Conservation (phyloP, 2,113 vertebrate genomes). For the Psephotus haematonotus region DNA sequence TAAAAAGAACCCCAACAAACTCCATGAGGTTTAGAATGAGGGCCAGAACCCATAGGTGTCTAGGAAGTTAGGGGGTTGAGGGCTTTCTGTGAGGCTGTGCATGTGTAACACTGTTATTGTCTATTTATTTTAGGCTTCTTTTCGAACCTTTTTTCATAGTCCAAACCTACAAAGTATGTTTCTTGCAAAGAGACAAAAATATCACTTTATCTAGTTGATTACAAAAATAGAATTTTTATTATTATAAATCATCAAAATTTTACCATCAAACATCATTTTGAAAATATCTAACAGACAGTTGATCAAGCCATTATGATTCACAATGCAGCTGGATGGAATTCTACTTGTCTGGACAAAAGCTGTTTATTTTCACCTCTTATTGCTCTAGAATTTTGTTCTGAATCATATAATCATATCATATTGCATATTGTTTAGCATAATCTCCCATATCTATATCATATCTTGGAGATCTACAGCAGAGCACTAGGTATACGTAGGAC, state of each 20-base stretch:
- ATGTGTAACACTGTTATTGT: neutral
- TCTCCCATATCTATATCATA: neutral
- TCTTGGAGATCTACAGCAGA: neutral
- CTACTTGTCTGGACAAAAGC: neutral
- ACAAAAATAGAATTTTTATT: neutral
- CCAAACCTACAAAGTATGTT: accelerated
- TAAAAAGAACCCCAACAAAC: accelerated
- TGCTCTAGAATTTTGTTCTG: neutral
- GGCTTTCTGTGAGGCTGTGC: neutral
- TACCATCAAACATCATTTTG: neutral
- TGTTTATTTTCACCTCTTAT: neutral
- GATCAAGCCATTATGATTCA: neutral
- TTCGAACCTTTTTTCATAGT: neutral
- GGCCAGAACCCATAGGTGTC: neutral
- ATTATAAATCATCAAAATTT: neutral
- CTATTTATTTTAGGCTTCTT: neutral
- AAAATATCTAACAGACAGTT: neutral
- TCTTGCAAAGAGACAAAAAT: neutral
- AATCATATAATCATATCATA: neutral
- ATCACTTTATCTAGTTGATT: neutral
- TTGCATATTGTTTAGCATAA: neutral
- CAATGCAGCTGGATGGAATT: neutral
- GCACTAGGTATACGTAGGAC: neutral
- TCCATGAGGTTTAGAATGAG: neutral
- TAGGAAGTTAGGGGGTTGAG: neutral